Conservation (phyloP, 2,113 vertebrate species). For the Uropsilus gracilis region DNA sequence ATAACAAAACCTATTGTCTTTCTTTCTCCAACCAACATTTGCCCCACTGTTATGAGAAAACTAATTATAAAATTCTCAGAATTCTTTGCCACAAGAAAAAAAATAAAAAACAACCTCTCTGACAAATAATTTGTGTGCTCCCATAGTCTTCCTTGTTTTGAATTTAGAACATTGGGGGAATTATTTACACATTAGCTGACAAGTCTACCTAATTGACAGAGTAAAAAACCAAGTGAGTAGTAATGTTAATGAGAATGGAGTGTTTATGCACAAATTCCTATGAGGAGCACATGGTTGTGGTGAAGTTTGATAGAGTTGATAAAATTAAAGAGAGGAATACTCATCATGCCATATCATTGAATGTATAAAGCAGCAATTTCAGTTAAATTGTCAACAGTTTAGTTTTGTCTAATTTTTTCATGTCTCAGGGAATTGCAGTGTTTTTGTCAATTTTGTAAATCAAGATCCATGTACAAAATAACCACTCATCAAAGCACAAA, state of each 20-base stretch:
- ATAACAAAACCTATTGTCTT: not conserved
- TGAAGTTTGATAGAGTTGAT: not conserved
- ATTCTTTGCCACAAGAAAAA: constrained; percentile 27
- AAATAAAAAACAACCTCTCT: no score
- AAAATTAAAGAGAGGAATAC: not conserved
- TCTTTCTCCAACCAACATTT: not conserved
- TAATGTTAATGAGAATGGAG: not conserved
- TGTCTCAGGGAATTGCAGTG: not conserved
- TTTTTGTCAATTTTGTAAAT: constrained; percentile 41
- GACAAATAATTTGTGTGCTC: not conserved
- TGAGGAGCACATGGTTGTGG: not conserved
- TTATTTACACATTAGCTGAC: not conserved
- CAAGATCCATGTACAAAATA: not conserved
- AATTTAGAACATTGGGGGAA: not conserved
- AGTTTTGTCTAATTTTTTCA: not conserved
- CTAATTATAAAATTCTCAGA: not conserved
- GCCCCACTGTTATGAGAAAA: not conserved
- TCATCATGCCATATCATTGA: not conserved
- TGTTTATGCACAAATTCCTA: not conserved
- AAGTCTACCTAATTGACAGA: not conserved
- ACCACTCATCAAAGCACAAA: not conserved
- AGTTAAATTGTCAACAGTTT: constrained; percentile 3
- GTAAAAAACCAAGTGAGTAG: no score
- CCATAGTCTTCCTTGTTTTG: not conserved
- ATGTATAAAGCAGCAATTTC: not conserved